phyloP scores from a whole-genome alignment of 2,797 vertebrate genomes.

The Rhadinocentrus ornatus region DNA sequence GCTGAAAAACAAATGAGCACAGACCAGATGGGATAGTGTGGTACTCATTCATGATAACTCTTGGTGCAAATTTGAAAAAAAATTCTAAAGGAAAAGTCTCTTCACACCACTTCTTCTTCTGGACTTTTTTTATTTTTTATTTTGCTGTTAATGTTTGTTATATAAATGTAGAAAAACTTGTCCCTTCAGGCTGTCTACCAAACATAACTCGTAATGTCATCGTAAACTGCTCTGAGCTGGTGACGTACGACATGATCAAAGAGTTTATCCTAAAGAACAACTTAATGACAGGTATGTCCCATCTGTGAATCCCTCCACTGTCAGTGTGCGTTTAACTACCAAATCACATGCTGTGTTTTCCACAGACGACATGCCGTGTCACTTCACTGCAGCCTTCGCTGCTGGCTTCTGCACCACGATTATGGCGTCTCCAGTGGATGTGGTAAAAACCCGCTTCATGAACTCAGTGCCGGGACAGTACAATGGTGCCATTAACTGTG shows the following conservation, averaged over 20 bases:
- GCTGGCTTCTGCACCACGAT: slow-evolving; percentile 94
- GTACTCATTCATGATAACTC: too few relatives aligned
- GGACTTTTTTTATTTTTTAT: background rate
- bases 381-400: slow-evolving; percentile 90
- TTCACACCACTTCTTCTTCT: too few relatives aligned
- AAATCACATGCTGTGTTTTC: background rate
- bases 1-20: too few relatives aligned
- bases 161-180: background rate
- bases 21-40: too few relatives aligned
- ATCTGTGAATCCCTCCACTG: background rate
- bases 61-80: too few relatives aligned
- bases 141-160: background rate
- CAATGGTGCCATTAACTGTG: slow-evolving; percentile 83
- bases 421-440: slow-evolving; percentile 92
- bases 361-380: slow-evolving; percentile 92
- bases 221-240: slow-evolving; percentile 95
- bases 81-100: too few relatives aligned
- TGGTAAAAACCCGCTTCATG: slow-evolving; percentile 95
- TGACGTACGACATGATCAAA: slow-evolving; percentile 95
- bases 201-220: slow-evolving; percentile 93
- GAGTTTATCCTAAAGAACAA: slow-evolving; percentile 85
- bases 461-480: slow-evolving; percentile 87
- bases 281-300: slow-evolving; percentile 87
- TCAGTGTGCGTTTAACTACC: background rate
- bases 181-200: slow-evolving; percentile 86